These are phyloP conservation scores for Caenorhabditis wallacei DNA, from an alignment of 2,888 invertebrate genomes.

Conservation along the genomic window DNA sequence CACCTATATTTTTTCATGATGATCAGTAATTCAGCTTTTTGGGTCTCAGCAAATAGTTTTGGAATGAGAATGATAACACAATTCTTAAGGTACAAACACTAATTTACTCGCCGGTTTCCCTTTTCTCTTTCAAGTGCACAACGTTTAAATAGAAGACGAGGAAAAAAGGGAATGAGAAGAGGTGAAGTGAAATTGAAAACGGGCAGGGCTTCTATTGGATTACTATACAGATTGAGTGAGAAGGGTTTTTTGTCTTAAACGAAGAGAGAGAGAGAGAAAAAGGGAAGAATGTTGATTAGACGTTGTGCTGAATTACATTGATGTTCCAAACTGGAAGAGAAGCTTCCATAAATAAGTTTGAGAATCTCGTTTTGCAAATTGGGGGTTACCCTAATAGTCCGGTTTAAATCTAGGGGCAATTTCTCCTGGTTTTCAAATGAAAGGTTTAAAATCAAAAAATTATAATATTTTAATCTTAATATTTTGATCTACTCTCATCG, in stretches of 20 bases:
- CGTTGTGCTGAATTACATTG: conserved; percentile 3
- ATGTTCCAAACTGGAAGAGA: background rate
- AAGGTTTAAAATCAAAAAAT: too few relatives aligned
- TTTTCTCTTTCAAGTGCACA: conserved; percentile 17
- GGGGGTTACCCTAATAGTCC: too few relatives aligned
- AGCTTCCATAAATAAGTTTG: background rate
- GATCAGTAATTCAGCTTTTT: conserved; percentile 38
- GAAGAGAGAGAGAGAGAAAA: background rate
- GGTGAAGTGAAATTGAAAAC: conserved; percentile 60
- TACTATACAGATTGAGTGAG: conserved; percentile 56
- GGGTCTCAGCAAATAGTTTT: background rate
- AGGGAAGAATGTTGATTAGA: conserved; percentile 22
- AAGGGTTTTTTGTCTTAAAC: conserved; percentile 47
- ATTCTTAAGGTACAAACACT: conserved; percentile 19
- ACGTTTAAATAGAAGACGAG: conserved; percentile 3
- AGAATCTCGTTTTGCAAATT: background rate
- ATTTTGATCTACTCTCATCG: too few relatives aligned
- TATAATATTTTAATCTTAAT: too few relatives aligned
- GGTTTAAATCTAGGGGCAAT: too few relatives aligned
- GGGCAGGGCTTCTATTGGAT: conserved; percentile 58
- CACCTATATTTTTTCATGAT: conserved; percentile 6
- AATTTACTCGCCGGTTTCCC: background rate
- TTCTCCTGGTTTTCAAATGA: too few relatives aligned
- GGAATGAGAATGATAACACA: background rate
- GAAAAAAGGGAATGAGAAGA: conserved; percentile 22